Evolutionary conservation across 2,113 vertebrate species (phyloP).

Genomic region (Macaca nemestrina): DNA sequence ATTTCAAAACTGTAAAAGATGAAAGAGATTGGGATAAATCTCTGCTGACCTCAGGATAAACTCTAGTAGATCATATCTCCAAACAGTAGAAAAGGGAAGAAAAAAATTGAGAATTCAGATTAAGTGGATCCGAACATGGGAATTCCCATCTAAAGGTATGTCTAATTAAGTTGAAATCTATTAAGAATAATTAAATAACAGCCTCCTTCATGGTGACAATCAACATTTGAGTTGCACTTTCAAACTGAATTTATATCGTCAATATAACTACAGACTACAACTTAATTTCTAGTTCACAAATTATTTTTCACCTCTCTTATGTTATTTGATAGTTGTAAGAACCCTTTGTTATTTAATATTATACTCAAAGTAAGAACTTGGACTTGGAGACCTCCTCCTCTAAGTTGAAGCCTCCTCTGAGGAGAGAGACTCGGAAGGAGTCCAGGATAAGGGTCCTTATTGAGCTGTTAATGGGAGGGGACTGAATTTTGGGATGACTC

Average conservation of each 20-base stretch:
- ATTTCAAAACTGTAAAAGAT: neutral
- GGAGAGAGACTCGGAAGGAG: neutral
- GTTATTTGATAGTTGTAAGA: neutral
- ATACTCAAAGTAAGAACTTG: neutral
- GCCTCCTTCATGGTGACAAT: neutral
- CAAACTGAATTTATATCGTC: neutral
- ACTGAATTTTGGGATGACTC: neutral
- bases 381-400: neutral
- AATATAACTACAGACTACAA: neutral
- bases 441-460: neutral
- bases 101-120: neutral
- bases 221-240: neutral
- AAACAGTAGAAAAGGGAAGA: neutral
- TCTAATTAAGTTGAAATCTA: neutral
- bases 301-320: neutral
- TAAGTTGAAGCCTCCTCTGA: neutral
- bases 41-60: neutral
- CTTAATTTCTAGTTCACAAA: neutral
- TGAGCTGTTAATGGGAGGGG: neutral
- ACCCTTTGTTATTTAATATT: neutral
- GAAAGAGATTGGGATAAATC: neutral
- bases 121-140: neutral
- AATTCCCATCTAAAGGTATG: neutral
- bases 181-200: neutral
- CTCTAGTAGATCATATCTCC: neutral